Base-by-base conservation (phyloP, 2,113 vertebrate genomes). In the Carlito syrichta region DNA sequence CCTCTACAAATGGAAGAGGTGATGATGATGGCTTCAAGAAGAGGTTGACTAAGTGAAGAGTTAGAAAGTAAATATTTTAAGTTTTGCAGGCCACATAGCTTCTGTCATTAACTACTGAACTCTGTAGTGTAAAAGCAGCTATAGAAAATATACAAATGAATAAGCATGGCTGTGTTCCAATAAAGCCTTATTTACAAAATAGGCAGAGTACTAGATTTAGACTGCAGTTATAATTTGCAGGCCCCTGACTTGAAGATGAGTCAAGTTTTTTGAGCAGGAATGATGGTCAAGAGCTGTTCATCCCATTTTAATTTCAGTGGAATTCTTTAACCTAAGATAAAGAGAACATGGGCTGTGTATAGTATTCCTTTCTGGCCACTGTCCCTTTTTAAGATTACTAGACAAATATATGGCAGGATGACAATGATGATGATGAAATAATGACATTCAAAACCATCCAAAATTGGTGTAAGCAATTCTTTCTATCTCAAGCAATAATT, bases 371-470 rank as follows among this genome's bases (percentile, higher is more conserved):
- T 93, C 22, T 82, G 54, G n/a, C 35, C 63, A n/a, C 32, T 58
- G 32, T 79, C 38, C 56, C 27, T 73, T 69, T 88, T 40, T 86
- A 71, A 95, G 35, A 86, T 82, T 68, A 63, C 52, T 86, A 48
- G 74, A 63, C 63, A 97, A 91, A 89, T 45, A 35, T 9, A 87
- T 48, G 69, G 40, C 27, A 79, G 30, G 74, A 69, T 63, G 50
- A 52, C 5, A 48, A 12, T 50, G 25, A 20, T 71, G 35, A 50
- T 91, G 54, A 89, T 95, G 79, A 32, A 85, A 97, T 96, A 98
- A 96, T 91, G 96, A 97, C 98, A 88, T 84, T 95, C 95, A 96
- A 91, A 98, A 97, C 43, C 88, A 95, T 66, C 88, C 97, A 94
- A 97, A 97, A 95, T 54, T 86, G 38, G 78, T 8, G 27, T 92